Evolutionary conservation across 2,888 invertebrate genomes (phyloP).

Genomic region (Nomada ruficornis): DNA sequence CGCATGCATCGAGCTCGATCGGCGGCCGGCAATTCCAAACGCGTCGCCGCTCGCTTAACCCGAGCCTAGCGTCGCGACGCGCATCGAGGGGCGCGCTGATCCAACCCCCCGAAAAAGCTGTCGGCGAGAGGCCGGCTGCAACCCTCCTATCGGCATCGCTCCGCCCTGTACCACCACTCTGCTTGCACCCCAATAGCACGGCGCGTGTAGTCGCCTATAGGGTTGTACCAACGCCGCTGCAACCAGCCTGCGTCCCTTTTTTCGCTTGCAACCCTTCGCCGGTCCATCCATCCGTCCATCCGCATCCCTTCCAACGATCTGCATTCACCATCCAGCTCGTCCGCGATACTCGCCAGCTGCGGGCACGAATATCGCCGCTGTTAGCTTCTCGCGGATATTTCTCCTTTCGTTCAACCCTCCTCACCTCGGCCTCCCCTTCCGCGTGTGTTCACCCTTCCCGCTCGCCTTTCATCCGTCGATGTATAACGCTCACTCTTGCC

Average conservation of each 20-base stretch:
- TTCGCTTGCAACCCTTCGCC: slow-evolving; percentile 64
- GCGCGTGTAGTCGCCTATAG: slow-evolving; percentile 68
- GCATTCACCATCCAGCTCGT: slow-evolving; percentile 65
- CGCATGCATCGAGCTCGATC: slow-evolving; percentile 24
- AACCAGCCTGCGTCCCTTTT: slow-evolving; percentile 65
- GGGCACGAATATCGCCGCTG: slow-evolving; percentile 59
- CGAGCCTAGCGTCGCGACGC: slow-evolving; percentile 60
- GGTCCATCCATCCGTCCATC: slow-evolving; percentile 54
- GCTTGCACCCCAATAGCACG: slow-evolving; percentile 66
- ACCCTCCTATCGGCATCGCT: slow-evolving; percentile 81
- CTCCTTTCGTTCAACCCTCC: slow-evolving; percentile 18
- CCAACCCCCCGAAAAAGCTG: slow-evolving; percentile 81
- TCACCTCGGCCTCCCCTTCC: not conserved
- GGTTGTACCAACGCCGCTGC: slow-evolving; percentile 66
- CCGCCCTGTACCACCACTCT: slow-evolving; percentile 81
- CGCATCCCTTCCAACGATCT: slow-evolving; percentile 64
- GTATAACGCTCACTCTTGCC: slow-evolving; percentile 2
- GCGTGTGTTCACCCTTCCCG: not conserved
- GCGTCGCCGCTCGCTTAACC: not conserved
- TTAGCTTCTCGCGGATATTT: slow-evolving; percentile 46
- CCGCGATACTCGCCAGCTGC: slow-evolving; percentile 61
- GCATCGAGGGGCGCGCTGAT: slow-evolving; percentile 78
- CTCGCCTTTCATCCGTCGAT: slow-evolving; percentile 24
- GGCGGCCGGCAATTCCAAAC: slow-evolving; percentile 19
- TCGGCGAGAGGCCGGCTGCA: slow-evolving; percentile 79